These are phyloP conservation scores for Tenthredo scrophulariae DNA, from an alignment of 2,888 invertebrate genomes.

Conservation along the genomic window DNA sequence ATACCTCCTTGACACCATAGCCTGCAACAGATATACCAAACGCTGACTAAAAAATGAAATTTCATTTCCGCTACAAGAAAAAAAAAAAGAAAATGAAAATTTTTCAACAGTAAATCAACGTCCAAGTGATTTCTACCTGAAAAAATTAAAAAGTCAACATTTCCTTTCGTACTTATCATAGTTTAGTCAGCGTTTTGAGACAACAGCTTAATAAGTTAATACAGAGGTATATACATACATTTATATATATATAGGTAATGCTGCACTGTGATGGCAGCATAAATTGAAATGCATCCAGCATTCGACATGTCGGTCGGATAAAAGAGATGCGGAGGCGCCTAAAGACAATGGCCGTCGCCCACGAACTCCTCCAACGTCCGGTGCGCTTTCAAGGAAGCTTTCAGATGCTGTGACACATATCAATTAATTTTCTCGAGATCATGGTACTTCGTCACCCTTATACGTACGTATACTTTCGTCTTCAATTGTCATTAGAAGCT, in stretches of 20 bases:
- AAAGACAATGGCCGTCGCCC: constrained; percentile 71
- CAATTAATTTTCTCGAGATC: constrained; percentile 71
- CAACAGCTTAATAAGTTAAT: neutral
- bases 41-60: neutral
- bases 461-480: neutral
- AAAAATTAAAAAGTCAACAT: neutral
- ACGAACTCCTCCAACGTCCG: constrained; percentile 73
- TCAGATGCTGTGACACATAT: constrained; percentile 72
- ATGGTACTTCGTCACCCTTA: neutral
- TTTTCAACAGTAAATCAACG: too few species aligned
- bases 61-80: neutral
- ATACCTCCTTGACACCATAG: neutral
- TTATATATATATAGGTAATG: neutral
- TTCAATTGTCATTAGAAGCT: neutral
- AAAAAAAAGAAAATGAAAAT: too few species aligned
- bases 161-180: neutral
- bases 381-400: constrained; percentile 75
- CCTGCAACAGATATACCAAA: neutral
- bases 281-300: constrained; percentile 75
- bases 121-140: too few species aligned
- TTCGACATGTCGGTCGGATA: constrained; percentile 75
- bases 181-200: neutral
- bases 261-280: constrained; percentile 59
- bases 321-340: constrained; percentile 69
- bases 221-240: too few species aligned